Evolutionary conservation across 2,797 vertebrate species (phyloP), one percentile per base, ranked within the genome.

Genomic region (Centropyge bicolor): DNA sequence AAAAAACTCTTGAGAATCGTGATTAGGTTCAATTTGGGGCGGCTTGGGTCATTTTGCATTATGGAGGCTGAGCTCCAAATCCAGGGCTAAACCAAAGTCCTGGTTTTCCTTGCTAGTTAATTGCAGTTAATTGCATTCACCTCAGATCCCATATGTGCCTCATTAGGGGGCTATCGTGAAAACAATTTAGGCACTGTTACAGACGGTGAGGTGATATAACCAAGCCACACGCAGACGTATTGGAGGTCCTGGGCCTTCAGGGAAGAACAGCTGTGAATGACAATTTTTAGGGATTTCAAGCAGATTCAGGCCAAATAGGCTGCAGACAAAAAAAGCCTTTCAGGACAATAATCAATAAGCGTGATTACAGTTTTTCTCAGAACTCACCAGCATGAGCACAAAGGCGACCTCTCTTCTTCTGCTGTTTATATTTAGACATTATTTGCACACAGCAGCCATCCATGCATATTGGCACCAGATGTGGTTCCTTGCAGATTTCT

Each of bases 391-490:
- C n/a, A 66, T 43, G 20, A 35, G 48, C 24, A 55, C 31, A 45
- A n/a, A 48, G 74, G 12, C 27, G 17, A 1, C 4, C 24, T 54
- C 2, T 31, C 36, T 12, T 1, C 5, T 14, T 6, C 16, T 11
- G 9, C 7, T 70, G 48, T 73, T 41, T 62, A 52, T 61, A 64
- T 67, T 59, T 24, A 60, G 51, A 43, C 35, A 27, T 10, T 19
- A 7, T 62, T 55, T 74, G 19, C 46, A 59, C 49, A 41, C 48
- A 55, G 40, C 40, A 72, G 12, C 75, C 64, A 67, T 64, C 63
- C 54, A 31, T 62, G 60, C 61, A 86, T 81, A 67, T 70, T 87
- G 76, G 69, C 74, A 40, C 83, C 90, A 88, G 84, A 88, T 91
- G 88, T 79, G 76, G 40, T 56, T 76, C 62, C 63, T 60, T 61